Evolutionary conservation across 2,888 invertebrate genomes (phyloP), one percentile per base, ranked within the genome.

Genomic region (Latrodectus hesperus): DNA sequence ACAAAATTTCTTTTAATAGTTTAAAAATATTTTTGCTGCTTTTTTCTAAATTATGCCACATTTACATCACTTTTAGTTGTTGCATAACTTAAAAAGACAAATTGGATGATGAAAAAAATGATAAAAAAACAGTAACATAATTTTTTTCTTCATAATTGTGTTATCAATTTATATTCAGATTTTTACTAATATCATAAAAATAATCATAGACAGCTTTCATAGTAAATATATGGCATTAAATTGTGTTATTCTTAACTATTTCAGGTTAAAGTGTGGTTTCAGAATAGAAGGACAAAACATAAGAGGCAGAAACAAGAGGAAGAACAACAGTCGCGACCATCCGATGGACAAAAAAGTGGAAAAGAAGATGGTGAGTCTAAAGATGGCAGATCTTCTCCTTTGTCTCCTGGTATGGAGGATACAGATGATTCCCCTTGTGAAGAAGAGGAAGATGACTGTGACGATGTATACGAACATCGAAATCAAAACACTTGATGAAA

Each of bases 231-330:
- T 38, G 4, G 6, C 6, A 38, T 6, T 38, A 38, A 38, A 38
- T 38, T 38, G 38, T 38, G 38, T 6, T 38, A 60, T 38, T 53
- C 26, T 72, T 65, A 16, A 12, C 11, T 22, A 67, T 68, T 67
- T 49, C 53, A 89, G 87, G 89, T 90, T 4, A 90, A 90, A 84
- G 90, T 90, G 12, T 90, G 90, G 90, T 90, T 90, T 52, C 90
- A 90, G 65, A 90, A 90, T 82, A 73, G 90, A 65, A 68, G 90
- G 10, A 90, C 90, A 14, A 90, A 90, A 68, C 89, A 90, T 78
- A 90, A 90, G 70, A 86, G 90, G 1, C 89, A 89, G 64, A 90
- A 90, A 74, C 90, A 90, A 16, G 90, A 90, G 38, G 90, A 90
- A 38, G 90, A 89, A 12, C 88, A 88, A 17, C 76, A 75, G n/a